Conservation (phyloP, 2,888 invertebrate genomes). For the Rhabditoides inermis region DNA sequence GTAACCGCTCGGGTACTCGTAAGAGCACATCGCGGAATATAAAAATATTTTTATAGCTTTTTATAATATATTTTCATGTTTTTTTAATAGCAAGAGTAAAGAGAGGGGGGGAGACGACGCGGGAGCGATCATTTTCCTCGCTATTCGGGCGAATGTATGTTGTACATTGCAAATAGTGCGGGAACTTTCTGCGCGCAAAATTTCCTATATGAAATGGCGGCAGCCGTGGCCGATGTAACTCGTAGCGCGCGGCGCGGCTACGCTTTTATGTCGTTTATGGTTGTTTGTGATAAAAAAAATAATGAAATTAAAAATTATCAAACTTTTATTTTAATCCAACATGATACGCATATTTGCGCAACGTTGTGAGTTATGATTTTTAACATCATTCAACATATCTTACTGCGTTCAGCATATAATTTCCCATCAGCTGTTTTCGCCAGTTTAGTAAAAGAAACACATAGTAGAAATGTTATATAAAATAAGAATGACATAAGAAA, state of each 20-base stretch:
- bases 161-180: not conserved
- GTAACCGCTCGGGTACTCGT: constrained; percentile 5
- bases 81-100: not conserved
- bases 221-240: no score
- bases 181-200: no score
- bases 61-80: not conserved
- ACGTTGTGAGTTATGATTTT: no score
- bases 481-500: no score
- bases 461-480: no score
- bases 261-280: not conserved
- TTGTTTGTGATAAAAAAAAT: not conserved
- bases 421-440: no score
- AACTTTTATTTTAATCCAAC: not conserved
- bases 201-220: no score
- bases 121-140: constrained; percentile 41
- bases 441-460: no score
- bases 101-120: constrained; percentile 6
- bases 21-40: constrained; percentile 7
- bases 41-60: not conserved
- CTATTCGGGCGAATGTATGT: constrained; percentile 24
- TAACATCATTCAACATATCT: no score
- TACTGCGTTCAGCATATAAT: no score
- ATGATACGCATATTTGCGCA: no score
- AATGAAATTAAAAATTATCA: not conserved
- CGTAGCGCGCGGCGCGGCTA: no score